Evolutionary conservation across 2,113 vertebrate species (phyloP), one percentile per base, ranked within the genome.

Genomic region (Pundamilia nyererei): DNA sequence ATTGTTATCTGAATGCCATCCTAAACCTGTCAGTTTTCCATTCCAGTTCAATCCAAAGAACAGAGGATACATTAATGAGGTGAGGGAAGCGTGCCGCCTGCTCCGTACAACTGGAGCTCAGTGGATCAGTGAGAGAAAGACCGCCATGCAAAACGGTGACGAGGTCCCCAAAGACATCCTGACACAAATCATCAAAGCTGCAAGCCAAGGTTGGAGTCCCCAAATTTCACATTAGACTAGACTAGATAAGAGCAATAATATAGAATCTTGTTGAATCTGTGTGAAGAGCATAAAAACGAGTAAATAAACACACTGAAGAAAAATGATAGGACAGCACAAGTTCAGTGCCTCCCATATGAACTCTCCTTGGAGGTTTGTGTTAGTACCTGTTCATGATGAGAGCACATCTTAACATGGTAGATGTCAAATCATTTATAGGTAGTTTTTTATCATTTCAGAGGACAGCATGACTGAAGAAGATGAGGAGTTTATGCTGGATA

Each of bases 401-500:
- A 35, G 0, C 14, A 21, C 7, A 24, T 26, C 14, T 35, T 7
- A 21, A 55, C 15, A 3, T 17, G 17, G 17, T 51, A 2, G 5
- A 31, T 24, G 17, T 10, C 24, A 56, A n/a, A 47, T 51, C 7
- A 3, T 21, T 80, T n/a, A 82, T 3, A 31, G 6, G 53, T 55
- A 56, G 5, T 68, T 2, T 60, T 5, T 60, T 35, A 2, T 53
- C 17, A 65, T 86, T 88, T 11, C 51, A 99, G 98, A 97, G 65
- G 95, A 97, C 75, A 96, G 95, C 35, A 93, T 93, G 82, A 95
- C 93, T 2, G 87, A 95, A 33, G 97, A 94, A 85, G 97, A 98
- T 1, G 96, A 97, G 14, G 97, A 98, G 90, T 88, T 94, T 9
- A 97, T 99, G 94, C 56, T 99, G 94, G 98, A 99, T 93, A 99